Conservation (phyloP, 2,888 invertebrate species). For the Drosophila formosana region DNA sequence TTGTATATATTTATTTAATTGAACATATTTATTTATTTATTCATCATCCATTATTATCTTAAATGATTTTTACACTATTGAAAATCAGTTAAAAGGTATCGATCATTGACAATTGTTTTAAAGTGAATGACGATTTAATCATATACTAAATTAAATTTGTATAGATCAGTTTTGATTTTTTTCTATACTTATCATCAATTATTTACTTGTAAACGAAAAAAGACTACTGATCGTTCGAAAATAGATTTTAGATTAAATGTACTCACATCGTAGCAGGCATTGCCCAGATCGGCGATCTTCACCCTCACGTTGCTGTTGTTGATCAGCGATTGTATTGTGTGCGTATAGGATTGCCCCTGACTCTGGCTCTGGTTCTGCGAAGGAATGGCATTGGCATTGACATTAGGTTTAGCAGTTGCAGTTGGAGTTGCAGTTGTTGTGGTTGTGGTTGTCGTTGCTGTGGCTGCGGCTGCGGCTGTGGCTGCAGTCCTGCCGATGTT, state of each 20-base stretch:
- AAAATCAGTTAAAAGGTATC: too few species aligned
- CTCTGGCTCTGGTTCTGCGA: constrained; percentile 67
- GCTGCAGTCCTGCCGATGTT: constrained; percentile 41
- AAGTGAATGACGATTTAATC: too few species aligned
- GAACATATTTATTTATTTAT: too few species aligned
- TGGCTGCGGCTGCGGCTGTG: constrained; percentile 33
- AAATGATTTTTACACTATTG: too few species aligned
- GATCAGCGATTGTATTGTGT: constrained; percentile 84
- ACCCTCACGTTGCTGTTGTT: constrained; percentile 88
- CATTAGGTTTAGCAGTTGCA: constrained; percentile 71
- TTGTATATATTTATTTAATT: too few species aligned
- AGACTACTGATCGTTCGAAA: too few species aligned
- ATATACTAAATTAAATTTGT: too few species aligned
- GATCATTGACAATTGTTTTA: too few species aligned
- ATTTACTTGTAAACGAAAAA: too few species aligned
- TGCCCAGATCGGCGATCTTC: constrained; percentile 94
- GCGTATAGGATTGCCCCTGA: constrained; percentile 83
- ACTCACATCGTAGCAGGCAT: constrained; percentile 91
- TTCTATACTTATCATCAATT: too few species aligned
- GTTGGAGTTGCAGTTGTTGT: constrained; percentile 45
- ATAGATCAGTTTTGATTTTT: too few species aligned
- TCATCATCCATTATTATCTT: too few species aligned
- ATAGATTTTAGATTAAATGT: neutral
- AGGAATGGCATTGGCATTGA: constrained; percentile 82
- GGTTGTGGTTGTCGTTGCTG: constrained; percentile 30